phyloP scores from a whole-genome alignment of 64 coral and sea anemone species.

The Montipora capricornis region DNA sequence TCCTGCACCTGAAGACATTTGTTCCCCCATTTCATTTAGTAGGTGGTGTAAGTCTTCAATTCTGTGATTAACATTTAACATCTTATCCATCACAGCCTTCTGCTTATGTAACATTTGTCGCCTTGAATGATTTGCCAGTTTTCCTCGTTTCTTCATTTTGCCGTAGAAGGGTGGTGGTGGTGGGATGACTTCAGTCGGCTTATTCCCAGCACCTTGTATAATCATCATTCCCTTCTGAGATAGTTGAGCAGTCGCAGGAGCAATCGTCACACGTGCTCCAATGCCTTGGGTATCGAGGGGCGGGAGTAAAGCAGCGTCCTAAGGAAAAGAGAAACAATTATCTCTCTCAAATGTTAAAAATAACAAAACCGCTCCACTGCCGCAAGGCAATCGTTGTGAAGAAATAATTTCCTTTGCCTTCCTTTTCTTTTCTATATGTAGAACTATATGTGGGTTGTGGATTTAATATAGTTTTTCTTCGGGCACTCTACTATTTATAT shows the following conservation, averaged over 20 bases:
- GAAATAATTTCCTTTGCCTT: too few relatives aligned
- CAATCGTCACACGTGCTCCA: neutral
- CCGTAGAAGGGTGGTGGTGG: neutral
- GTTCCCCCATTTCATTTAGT: neutral
- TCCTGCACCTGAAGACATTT: neutral
- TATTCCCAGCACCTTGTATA: constrained; percentile 7
- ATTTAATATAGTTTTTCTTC: too few relatives aligned
- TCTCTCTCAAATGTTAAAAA: neutral
- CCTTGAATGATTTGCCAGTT: constrained; percentile 21
- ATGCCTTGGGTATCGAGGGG: constrained; percentile 2
- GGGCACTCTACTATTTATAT: too few relatives aligned
- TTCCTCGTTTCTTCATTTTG: constrained; percentile 56
- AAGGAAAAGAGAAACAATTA: neutral
- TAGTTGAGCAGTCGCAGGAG: neutral
- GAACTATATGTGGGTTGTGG: too few relatives aligned
- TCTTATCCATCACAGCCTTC: constrained; percentile 41
- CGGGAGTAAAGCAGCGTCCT: constrained; percentile 21
- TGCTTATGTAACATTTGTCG: constrained; percentile 38
- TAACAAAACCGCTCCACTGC: too few relatives aligned
- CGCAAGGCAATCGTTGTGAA: too few relatives aligned
- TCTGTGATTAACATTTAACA: constrained; percentile 23
- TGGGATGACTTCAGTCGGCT: neutral
- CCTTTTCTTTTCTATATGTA: too few relatives aligned
- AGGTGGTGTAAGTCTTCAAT: neutral
- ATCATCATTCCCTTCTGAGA: constrained; percentile 27